Base-by-base conservation (phyloP, 2,797 vertebrate genomes). In the Microtus obscurus region DNA sequence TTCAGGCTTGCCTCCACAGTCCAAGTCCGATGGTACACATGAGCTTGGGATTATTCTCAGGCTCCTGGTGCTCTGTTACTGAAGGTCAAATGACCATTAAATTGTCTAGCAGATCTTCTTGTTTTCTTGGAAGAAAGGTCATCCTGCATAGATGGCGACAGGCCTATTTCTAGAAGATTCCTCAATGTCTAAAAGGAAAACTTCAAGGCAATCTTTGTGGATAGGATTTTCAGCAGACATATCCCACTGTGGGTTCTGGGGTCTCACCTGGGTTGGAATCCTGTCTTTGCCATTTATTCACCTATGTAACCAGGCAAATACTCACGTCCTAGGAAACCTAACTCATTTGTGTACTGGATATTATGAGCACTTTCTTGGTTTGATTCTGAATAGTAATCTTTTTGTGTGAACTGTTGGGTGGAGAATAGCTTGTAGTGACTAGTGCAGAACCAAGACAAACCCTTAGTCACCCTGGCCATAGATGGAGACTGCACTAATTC, bases 71-170 rank as follows among this genome's bases (percentile, higher is more conserved):
- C 17, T 80, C 48, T 14, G 10, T 51, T 92, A 69, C 71, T 56
- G 74, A 95, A 78, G 53, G 27, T 48, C 13, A 48, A 59, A 1
- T 31, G 80, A 11, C n/a, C 85, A 81, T 53, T 73, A 17, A 81
- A 85, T 37, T 29, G 14, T 53, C 34, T 80, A 74, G 25, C 19
- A 48, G 45, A 69, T 92, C 14, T 31, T 6, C 40, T 63, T 40
- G 10, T 87, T 93, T 89, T 73, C 37, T 85, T 95, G 82, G 76
- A 78, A 79, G 63, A 94, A 59, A 17, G 19, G 48, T 45, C 12
- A 34, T 53, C 69, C 87, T 76, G 73, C n/a, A 77, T 73, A 93
- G 43, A 80, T 71, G 34, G 78, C 1, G 0, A 16, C 12, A 76
- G 37, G 73, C 5, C 19, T 80, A 7, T 80, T 93, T 91, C 31